A percentile compares a stretch with the other conserved stretches of the same genome.
Evolutionary conservation across 2,888 invertebrate species (phyloP).

Genomic region (Sylvicola fuscatus): DNA sequence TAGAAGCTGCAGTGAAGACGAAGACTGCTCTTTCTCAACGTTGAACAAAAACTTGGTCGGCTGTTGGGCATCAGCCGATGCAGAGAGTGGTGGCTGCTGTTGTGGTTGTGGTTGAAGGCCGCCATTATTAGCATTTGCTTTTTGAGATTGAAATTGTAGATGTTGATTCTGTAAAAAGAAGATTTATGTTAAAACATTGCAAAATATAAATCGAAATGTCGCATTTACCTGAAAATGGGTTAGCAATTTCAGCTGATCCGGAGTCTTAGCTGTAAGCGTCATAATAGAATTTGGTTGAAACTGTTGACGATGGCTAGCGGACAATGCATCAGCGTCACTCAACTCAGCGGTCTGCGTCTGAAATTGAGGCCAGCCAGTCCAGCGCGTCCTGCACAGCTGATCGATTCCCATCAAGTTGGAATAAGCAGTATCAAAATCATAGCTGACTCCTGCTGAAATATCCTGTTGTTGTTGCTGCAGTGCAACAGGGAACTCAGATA

Average conservation of each 20-base stretch:
- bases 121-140: slow-evolving; percentile 12
- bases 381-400: slow-evolving; percentile 24
- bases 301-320: slow-evolving; percentile 14
- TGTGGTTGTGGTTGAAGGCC: slow-evolving; percentile 1
- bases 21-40: slow-evolving; percentile 22
- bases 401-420: slow-evolving; percentile 17
- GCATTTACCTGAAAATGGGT: slow-evolving; percentile 21
- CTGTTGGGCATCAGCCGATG: slow-evolving; percentile 15
- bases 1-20: slow-evolving; percentile 22
- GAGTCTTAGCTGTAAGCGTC: slow-evolving; percentile 17
- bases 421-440: slow-evolving; percentile 15
- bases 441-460: no score
- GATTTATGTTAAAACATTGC: slow-evolving; percentile 8
- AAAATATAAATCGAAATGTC: not conserved
- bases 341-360: not conserved
- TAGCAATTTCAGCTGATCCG: slow-evolving; percentile 26
- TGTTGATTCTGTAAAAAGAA: slow-evolving; percentile 12
- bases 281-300: not conserved
- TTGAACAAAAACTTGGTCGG: slow-evolving; percentile 24
- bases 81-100: slow-evolving; percentile 6
- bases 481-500: slow-evolving; percentile 15
- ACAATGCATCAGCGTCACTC: not conserved
- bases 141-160: slow-evolving; percentile 21
- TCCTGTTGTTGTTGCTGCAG: slow-evolving; percentile 10
- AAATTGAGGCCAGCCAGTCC: slow-evolving; percentile 18